These are phyloP conservation scores for Porites evermanni DNA, from an alignment of 92 coral and sea anemone genomes.

Conservation along the genomic window DNA sequence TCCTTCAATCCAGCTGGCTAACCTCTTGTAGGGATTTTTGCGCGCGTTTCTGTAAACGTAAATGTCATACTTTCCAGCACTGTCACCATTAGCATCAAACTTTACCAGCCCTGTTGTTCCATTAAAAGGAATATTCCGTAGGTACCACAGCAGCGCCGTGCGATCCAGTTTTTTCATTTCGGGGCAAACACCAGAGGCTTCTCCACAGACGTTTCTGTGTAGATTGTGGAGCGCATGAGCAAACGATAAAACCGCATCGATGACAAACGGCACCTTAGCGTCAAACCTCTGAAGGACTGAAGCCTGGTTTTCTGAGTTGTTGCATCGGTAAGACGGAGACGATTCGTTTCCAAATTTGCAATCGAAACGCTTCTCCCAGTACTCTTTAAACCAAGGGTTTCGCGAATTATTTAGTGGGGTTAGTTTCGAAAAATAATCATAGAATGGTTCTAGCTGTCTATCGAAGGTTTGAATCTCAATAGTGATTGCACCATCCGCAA, in stretches of 20 bases:
- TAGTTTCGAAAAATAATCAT: slow-evolving; percentile 67
- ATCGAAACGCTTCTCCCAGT: slow-evolving; percentile 74
- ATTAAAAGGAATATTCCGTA: slow-evolving; percentile 74
- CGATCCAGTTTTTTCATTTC: slow-evolving; percentile 63
- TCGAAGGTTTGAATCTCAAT: slow-evolving; percentile 69
- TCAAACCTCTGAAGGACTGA: slow-evolving; percentile 9
- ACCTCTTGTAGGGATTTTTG: slow-evolving; percentile 22
- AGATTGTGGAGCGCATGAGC: slow-evolving; percentile 81
- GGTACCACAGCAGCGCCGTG: slow-evolving; percentile 51
- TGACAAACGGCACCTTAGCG: slow-evolving; percentile 71
- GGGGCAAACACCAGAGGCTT: slow-evolving; percentile 70
- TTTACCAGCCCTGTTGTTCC: slow-evolving; percentile 71
- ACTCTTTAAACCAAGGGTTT: slow-evolving; percentile 90
- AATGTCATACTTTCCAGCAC: slow-evolving; percentile 69
- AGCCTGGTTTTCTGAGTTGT: not conserved
- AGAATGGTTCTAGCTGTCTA: slow-evolving; percentile 57
- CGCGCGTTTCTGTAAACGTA: slow-evolving; percentile 28
- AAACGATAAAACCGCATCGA: slow-evolving; percentile 84
- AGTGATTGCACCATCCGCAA: slow-evolving; percentile 91
- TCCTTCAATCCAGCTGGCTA: slow-evolving; percentile 76
- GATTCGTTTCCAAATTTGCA: slow-evolving; percentile 60
- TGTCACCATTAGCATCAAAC: slow-evolving; percentile 74
- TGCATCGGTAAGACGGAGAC: slow-evolving; percentile 13
- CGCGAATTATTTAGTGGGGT: slow-evolving; percentile 71
- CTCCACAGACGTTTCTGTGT: slow-evolving; percentile 63